These are phyloP conservation scores for Labeo catla DNA, from an alignment of 2,113 vertebrate species.

Conservation along the genomic window DNA sequence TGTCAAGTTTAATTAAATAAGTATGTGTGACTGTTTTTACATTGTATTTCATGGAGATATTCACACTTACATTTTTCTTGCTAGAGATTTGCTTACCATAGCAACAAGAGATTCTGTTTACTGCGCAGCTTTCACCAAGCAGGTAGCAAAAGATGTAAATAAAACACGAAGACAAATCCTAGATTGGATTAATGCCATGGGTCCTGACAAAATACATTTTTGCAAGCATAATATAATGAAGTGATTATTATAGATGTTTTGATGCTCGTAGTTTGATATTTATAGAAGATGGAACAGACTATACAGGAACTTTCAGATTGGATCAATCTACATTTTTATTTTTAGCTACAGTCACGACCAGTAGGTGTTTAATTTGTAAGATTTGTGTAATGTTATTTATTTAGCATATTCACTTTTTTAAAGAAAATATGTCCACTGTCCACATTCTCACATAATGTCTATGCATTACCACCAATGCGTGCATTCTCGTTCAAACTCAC, in stretches of 20 bases:
- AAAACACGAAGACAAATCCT: background rate
- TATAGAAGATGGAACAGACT: background rate
- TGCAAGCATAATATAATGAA: background rate
- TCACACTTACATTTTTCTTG: constrained; percentile 5
- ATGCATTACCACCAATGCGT: too few relatives aligned
- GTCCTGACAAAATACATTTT: background rate
- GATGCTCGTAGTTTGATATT: background rate
- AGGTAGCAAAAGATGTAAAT: background rate
- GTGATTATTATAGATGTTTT: background rate
- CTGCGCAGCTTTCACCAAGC: background rate
- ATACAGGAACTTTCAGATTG: too few relatives aligned
- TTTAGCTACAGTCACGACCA: too few relatives aligned
- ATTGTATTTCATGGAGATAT: background rate
- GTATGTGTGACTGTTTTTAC: background rate
- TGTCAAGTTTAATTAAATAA: constrained; percentile 34
- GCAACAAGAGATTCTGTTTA: background rate
- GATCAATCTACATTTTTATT: too few relatives aligned
- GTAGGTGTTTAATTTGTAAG: too few relatives aligned
- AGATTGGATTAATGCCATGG: background rate
- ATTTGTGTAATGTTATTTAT: too few relatives aligned
- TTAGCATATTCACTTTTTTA: too few relatives aligned
- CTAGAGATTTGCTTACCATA: background rate
- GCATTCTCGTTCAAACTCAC: too few relatives aligned
- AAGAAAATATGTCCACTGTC: too few relatives aligned
- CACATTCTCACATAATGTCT: too few relatives aligned